Conservation (phyloP, 2,797 vertebrate genomes). For the Aythya fuligula region DNA sequence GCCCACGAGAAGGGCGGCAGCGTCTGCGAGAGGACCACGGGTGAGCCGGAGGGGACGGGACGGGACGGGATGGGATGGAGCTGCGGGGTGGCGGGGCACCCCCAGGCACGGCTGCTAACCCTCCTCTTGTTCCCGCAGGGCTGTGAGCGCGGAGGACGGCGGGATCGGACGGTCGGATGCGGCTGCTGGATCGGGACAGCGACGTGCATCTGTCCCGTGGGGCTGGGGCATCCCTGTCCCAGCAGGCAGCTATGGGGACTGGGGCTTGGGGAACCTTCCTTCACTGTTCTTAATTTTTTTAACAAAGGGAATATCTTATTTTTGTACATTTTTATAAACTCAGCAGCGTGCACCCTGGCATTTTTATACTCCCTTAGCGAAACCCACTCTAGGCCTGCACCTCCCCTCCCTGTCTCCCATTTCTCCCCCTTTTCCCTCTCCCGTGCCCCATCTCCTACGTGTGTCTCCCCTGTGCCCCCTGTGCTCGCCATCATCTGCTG, state of each 20-base stretch:
- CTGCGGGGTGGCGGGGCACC: background rate
- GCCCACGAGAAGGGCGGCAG: constrained; percentile 86
- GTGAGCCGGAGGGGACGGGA: background rate
- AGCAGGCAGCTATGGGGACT: background rate
- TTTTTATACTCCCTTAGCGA: constrained; percentile 5
- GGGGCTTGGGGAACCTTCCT: constrained; percentile 17
- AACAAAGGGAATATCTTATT: constrained; percentile 61
- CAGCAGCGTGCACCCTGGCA: background rate
- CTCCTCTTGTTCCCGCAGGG: constrained; percentile 18
- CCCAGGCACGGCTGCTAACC: background rate
- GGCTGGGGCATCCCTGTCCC: background rate
- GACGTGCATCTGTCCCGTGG: rapidly evolving
- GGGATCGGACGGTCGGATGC: background rate
- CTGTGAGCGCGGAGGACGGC: constrained; percentile 3
- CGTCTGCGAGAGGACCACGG: constrained; percentile 76
- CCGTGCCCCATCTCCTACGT: background rate
- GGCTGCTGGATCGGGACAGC: background rate
- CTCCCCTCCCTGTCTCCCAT: background rate
- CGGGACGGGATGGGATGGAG: too few species aligned
- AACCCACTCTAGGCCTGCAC: background rate
- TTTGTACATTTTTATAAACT: constrained; percentile 72
- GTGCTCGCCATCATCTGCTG: rapidly evolving
- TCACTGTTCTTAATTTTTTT: constrained; percentile 30
- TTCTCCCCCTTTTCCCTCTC: background rate
- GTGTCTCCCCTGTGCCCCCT: background rate